These are phyloP conservation scores for Orussus abietinus DNA, from an alignment of 1,140 invertebrate species.

Conservation along the genomic window DNA sequence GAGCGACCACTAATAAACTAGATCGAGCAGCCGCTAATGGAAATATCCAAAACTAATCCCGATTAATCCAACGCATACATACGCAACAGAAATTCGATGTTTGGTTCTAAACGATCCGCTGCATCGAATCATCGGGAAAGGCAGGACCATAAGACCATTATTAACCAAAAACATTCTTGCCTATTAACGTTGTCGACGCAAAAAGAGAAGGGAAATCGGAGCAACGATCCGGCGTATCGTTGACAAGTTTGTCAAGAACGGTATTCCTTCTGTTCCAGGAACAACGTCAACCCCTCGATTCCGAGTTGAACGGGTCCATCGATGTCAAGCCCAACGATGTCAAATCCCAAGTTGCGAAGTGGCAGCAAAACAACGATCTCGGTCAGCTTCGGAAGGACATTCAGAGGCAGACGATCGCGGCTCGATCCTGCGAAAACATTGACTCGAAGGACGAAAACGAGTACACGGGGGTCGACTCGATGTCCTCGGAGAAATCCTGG, in stretches of 20 bases:
- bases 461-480: no score
- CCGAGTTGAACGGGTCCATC: no score
- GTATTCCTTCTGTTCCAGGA: conserved; percentile 19
- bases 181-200: conserved; percentile 5
- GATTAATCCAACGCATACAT: background rate
- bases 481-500: conserved; percentile 2
- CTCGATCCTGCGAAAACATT: no score
- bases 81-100: background rate
- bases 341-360: background rate
- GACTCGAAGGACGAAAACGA: no score
- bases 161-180: background rate
- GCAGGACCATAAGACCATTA: background rate
- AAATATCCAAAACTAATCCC: background rate
- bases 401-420: no score
- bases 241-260: background rate
- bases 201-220: background rate
- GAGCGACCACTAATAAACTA: background rate
- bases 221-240: background rate
- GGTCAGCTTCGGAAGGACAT: no score
- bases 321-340: conserved; percentile 6
- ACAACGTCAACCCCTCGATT: conserved; percentile 6
- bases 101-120: background rate
- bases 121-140: background rate
- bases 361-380: no score
- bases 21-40: background rate